These are phyloP conservation scores for Sphinx pinastri DNA, from an alignment of 2,888 invertebrate genomes.

Conservation along the genomic window DNA sequence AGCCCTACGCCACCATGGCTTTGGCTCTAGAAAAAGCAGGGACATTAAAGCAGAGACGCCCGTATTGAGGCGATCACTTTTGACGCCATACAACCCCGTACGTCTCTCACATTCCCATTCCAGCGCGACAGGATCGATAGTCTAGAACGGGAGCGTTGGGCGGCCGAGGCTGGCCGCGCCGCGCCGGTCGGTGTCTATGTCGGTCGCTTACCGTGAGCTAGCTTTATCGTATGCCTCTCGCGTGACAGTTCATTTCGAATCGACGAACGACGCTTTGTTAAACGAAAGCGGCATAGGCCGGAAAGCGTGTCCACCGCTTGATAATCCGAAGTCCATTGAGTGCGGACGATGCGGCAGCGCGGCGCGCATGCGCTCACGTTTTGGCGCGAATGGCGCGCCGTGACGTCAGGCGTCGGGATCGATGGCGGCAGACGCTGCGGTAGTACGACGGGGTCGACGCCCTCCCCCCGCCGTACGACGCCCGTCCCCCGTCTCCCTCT, in stretches of 20 bases:
- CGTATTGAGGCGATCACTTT: conserved; percentile 80
- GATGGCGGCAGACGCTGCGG: conserved; percentile 84
- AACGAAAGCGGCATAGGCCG: conserved; percentile 62
- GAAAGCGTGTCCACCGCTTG: conserved; percentile 75
- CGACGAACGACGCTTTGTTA: conserved; percentile 64
- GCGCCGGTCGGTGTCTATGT: conserved; percentile 37
- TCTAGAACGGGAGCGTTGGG: conserved; percentile 39
- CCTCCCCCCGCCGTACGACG: conserved; percentile 63
- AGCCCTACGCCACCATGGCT: conserved; percentile 72
- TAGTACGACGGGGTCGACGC: conserved; percentile 82
- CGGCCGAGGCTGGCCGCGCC: conserved; percentile 47
- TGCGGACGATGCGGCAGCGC: conserved; percentile 78
- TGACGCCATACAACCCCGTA: conserved; percentile 82
- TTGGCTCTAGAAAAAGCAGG: conserved; percentile 82
- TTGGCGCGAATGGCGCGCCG: conserved; percentile 83
- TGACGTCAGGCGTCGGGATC: conserved; percentile 84
- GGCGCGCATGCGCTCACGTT: conserved; percentile 80
- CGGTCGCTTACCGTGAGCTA: conserved; percentile 34
- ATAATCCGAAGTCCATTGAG: conserved; percentile 78
- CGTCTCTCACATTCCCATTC: conserved; percentile 74
- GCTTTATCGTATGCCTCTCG: conserved; percentile 60
- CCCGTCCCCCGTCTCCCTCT: conserved; percentile 66
- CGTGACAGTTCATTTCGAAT: conserved; percentile 68
- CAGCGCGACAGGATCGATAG: conserved; percentile 45
- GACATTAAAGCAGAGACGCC: conserved; percentile 75